Percentiles rank a stretch among this genome's conserved stretches.
phyloP scores from a whole-genome alignment of 2,797 vertebrate genomes.

The Tarsius wallacei region DNA sequence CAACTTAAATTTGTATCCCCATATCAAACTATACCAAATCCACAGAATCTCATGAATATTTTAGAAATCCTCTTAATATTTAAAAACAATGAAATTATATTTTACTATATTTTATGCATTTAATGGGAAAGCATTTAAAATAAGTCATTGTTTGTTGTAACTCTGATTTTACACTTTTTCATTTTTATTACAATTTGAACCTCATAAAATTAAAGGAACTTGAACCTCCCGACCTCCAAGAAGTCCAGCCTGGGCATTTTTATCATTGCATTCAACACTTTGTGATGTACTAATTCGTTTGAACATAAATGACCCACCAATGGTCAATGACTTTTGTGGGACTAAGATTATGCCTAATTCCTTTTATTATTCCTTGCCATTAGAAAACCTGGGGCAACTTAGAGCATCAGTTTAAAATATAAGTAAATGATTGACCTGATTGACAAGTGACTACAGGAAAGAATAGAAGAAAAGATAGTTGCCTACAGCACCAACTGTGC shows the following conservation, averaged over 20 bases:
- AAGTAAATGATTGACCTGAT: background rate
- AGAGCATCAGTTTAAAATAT: background rate
- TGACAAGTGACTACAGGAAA: background rate
- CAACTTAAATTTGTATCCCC: background rate
- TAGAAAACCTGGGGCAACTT: background rate
- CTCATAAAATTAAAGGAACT: background rate
- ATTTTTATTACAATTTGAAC: background rate
- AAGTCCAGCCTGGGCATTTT: background rate
- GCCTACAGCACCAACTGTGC: background rate
- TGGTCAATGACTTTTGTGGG: background rate
- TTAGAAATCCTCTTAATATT: constrained; percentile 28
- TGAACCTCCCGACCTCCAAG: background rate
- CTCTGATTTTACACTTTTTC: background rate
- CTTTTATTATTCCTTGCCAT: background rate
- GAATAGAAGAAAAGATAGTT: background rate
- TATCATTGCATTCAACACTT: background rate
- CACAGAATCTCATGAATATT: background rate
- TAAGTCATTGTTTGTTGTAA: background rate
- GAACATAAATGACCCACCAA: background rate
- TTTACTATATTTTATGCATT: background rate
- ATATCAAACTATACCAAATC: background rate
- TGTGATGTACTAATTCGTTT: background rate
- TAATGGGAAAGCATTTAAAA: constrained; percentile 47
- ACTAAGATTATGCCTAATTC: background rate
- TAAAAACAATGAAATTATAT: background rate